A percentile compares a stretch with the other conserved stretches of the same genome.
phyloP scores from a whole-genome alignment of 2,113 vertebrate species.

The Megaleporinus macrocephalus region DNA sequence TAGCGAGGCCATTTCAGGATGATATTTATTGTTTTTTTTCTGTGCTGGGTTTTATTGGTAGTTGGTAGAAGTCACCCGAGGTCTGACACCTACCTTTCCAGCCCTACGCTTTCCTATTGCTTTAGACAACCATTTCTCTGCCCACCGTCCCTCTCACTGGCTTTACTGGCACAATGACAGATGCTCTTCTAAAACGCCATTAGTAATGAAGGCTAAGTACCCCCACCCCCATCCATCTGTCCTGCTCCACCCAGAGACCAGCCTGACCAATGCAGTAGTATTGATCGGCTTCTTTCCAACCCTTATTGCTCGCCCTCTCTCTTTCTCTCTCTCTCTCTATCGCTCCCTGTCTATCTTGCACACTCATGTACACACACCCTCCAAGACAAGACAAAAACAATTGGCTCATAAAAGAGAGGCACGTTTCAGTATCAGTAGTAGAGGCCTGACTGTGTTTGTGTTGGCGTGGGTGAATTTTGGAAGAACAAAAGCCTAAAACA shows the following conservation, averaged over 20 bases:
- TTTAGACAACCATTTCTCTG: slow-evolving; percentile 6
- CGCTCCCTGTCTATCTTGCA: background rate
- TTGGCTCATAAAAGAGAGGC: slow-evolving; percentile 2
- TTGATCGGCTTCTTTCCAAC: slow-evolving; percentile 25
- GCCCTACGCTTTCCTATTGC: background rate
- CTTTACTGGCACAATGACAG: slow-evolving; percentile 3
- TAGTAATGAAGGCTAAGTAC: slow-evolving; percentile 34
- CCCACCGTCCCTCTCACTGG: background rate
- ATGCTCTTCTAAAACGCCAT: slow-evolving; percentile 31
- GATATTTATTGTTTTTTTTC: no score
- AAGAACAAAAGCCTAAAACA: background rate
- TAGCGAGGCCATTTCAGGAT: no score
- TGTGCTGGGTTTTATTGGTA: no score
- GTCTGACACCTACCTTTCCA: background rate
- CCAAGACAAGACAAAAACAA: slow-evolving; percentile 12
- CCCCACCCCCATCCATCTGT: slow-evolving; percentile 33
- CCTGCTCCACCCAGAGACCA: slow-evolving; percentile 40
- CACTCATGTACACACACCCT: background rate
- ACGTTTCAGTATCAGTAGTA: background rate
- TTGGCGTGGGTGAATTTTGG: background rate
- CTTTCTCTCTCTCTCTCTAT: background rate
- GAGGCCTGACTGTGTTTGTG: background rate
- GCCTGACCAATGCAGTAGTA: slow-evolving; percentile 48
- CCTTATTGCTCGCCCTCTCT: background rate
- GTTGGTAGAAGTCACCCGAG: no score